Evolutionary conservation across 2,797 vertebrate species (phyloP), one percentile per base, ranked within the genome.

Genomic region (Pseudomugil gertrudae): DNA sequence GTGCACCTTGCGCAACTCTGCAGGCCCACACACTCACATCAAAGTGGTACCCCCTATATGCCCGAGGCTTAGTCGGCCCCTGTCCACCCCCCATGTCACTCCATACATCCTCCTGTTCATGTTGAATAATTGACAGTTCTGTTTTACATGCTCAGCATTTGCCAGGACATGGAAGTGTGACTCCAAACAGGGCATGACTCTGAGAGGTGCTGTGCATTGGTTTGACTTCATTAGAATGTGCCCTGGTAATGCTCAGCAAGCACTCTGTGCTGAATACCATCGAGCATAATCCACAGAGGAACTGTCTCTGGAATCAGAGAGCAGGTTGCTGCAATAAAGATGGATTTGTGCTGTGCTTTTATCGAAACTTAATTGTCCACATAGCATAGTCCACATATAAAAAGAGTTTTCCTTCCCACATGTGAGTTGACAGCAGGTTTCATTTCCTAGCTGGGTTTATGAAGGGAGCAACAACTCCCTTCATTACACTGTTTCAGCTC

Each of bases 81-180:
- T 90, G 89, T 92, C 91, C 90, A 90, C 90, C 89, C 88, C 86
- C 90, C 84, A 52, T 91, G 90, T 92, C 90, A 93, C 91, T 92
- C 91, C 90, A 91, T 91, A 90, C 92, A 92, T 91, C 89, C 91
- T 91, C 87, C 83, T 90, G 90, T 86, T 92, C 87, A 87, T 91
- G 90, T 89, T 93, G 90, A 92, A 93, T 93, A 93, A 92, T 92
- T 93, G 91, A 92, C 90, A 92, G 88, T 91, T 92, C 91, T 92
- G 92, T 92, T 93, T 92, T 92, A 92, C 92, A 92, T 93, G 91
- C 92, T 92, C 92, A 90, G 87, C 91, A 89, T 92, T 92, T 92
- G 91, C 89, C 88, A 89, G 88, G 90, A 92, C 89, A 92, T 91
- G 91, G 87, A 84, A 90, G 89, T 91, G 90, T 90, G 90, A 90